Evolutionary conservation across 2,888 invertebrate genomes (phyloP).

Genomic region (Pelosia muscerda): DNA sequence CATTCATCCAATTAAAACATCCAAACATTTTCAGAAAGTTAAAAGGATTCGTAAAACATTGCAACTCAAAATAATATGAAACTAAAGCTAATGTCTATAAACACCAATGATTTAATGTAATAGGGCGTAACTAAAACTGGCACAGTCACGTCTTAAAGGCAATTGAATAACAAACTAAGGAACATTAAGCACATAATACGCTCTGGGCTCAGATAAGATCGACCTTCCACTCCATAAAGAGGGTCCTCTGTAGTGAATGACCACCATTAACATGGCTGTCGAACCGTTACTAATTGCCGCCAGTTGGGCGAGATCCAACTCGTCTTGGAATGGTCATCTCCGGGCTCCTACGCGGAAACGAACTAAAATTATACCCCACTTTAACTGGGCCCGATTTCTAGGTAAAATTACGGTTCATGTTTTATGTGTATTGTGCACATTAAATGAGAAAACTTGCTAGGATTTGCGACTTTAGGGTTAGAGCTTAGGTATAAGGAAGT

Average conservation of each 20-base stretch:
- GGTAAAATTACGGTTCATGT: slow-evolving; percentile 16
- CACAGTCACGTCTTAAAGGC: not conserved
- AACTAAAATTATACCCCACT: slow-evolving; percentile 32
- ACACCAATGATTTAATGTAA: not conserved
- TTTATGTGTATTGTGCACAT: slow-evolving; percentile 21
- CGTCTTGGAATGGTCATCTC: slow-evolving; percentile 42
- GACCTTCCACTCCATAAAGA: slow-evolving; percentile 34
- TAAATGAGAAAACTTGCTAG: not conserved
- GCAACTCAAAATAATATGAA: not conserved
- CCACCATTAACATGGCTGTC: slow-evolving; percentile 43
- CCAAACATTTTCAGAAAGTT: no score
- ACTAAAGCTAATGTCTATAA: not conserved
- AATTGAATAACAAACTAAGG: slow-evolving; percentile 14
- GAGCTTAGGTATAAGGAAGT: not conserved
- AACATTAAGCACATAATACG: slow-evolving; percentile 20
- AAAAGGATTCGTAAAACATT: not conserved
- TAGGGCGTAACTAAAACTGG: not conserved
- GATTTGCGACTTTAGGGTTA: not conserved
- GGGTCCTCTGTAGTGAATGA: slow-evolving; percentile 36
- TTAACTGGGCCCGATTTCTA: slow-evolving; percentile 18
- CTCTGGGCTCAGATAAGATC: slow-evolving; percentile 25
- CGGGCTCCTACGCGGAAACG: slow-evolving; percentile 18
- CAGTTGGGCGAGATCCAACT: slow-evolving; percentile 55
- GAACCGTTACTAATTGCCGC: slow-evolving; percentile 52
- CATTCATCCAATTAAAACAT: no score